phyloP scores from a whole-genome alignment of 2,797 vertebrate species.

The Neostethus bicornis region DNA sequence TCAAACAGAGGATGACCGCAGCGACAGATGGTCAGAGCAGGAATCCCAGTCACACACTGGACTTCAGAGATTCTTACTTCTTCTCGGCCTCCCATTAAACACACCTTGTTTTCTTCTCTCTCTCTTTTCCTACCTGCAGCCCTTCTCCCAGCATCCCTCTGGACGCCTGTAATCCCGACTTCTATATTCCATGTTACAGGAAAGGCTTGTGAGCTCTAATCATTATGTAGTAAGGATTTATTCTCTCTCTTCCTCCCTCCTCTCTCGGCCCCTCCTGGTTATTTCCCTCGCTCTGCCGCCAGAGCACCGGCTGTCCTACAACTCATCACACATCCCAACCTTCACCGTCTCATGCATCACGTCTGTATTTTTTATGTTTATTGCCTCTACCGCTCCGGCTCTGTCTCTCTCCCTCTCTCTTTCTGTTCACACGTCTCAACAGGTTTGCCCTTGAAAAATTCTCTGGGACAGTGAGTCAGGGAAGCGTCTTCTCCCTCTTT shows the following conservation, averaged over 20 bases:
- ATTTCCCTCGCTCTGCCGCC: constrained; percentile 52
- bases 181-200: constrained; percentile 76
- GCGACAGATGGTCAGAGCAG: constrained; percentile 56
- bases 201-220: constrained; percentile 83
- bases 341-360: constrained; percentile 8
- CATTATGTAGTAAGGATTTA: constrained; percentile 85
- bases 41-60: constrained; percentile 36
- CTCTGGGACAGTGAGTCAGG: constrained; percentile 34
- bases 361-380: constrained; percentile 4
- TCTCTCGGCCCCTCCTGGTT: constrained; percentile 45
- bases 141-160: constrained; percentile 44
- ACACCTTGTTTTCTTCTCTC: constrained; percentile 20
- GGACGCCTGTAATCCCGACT: constrained; percentile 78
- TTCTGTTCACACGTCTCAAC: constrained; percentile 53
- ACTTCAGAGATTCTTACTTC: constrained; percentile 34
- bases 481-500: constrained; percentile 6
- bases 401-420: constrained; percentile 14
- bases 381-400: background rate
- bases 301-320: constrained; percentile 42
- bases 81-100: constrained; percentile 13
- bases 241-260: constrained; percentile 60
- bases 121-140: constrained; percentile 39
- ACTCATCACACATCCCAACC: constrained; percentile 42
- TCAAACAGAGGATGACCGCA: constrained; percentile 40
- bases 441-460: constrained; percentile 72